Conservation (phyloP, 2,888 invertebrate genomes). For the Phyto melanocephala region DNA sequence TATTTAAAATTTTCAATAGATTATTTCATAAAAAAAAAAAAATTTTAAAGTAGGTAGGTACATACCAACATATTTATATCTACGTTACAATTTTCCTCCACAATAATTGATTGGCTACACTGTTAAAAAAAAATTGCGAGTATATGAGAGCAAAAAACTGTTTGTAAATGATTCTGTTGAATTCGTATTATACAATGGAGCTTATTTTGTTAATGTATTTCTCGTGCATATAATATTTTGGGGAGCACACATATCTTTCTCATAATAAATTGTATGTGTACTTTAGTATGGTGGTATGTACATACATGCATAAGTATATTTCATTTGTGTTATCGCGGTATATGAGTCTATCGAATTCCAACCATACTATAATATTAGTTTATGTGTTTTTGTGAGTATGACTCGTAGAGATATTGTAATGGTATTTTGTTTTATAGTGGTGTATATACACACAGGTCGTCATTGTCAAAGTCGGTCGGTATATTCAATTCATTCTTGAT, state of each 20-base stretch:
- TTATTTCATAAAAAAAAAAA: too few relatives aligned
- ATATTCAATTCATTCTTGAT: slow-evolving; percentile 70
- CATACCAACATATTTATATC: too few relatives aligned
- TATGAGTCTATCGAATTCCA: neutral
- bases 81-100: too few relatives aligned
- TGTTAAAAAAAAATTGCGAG: neutral
- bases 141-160: slow-evolving; percentile 27
- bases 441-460: slow-evolving; percentile 52
- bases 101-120: slow-evolving; percentile 2
- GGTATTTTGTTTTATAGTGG: neutral
- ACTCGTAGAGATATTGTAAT: neutral
- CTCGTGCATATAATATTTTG: too few relatives aligned
- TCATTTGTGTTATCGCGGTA: neutral
- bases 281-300: too few relatives aligned
- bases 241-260: neutral
- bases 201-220: neutral
- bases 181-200: slow-evolving; percentile 13
- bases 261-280: neutral
- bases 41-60: too few relatives aligned
- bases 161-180: neutral
- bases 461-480: slow-evolving; percentile 49
- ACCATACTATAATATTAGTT: neutral
- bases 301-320: too few relatives aligned
- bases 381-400: neutral
- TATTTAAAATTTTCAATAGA: too few relatives aligned